Conservation (phyloP, 2,888 invertebrate species). For the Loripinus fragilis region DNA sequence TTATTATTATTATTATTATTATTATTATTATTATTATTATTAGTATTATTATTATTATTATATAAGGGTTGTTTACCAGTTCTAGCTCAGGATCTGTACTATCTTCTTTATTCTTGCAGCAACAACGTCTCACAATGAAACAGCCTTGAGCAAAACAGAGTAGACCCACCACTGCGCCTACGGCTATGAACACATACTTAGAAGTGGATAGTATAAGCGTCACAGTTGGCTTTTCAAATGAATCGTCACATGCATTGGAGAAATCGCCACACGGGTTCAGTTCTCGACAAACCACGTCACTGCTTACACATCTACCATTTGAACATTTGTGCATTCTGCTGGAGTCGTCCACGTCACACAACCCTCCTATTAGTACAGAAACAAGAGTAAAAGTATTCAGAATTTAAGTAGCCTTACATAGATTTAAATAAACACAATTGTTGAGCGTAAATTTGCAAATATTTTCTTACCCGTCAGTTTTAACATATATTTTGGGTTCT, state of each 20-base stretch:
- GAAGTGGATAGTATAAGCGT: not conserved
- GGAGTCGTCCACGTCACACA: not conserved
- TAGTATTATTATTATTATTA: too few species aligned
- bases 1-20: too few species aligned
- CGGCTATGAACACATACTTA: not conserved
- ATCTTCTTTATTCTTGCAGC: not conserved
- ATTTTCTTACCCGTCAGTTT: too few species aligned
- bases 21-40: too few species aligned
- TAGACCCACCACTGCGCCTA: not conserved
- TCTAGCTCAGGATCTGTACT: too few species aligned
- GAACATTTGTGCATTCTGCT: not conserved
- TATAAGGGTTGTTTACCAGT: too few species aligned
- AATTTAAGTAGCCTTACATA: too few species aligned
- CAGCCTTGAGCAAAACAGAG: constrained; percentile 7
- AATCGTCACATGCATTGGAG: not conserved
- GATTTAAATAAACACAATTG: too few species aligned
- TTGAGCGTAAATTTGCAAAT: too few species aligned
- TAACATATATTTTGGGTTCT: too few species aligned
- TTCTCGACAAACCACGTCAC: not conserved
- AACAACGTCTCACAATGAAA: constrained; percentile 4
- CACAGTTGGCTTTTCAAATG: not conserved
- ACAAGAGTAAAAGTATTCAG: too few species aligned
- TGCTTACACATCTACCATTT: not conserved
- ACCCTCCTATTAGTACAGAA: not conserved
- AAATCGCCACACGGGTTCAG: constrained; percentile 5